Evolutionary conservation across 2,888 invertebrate genomes (phyloP).

Genomic region (Caenorhabditis macrosperma): DNA sequence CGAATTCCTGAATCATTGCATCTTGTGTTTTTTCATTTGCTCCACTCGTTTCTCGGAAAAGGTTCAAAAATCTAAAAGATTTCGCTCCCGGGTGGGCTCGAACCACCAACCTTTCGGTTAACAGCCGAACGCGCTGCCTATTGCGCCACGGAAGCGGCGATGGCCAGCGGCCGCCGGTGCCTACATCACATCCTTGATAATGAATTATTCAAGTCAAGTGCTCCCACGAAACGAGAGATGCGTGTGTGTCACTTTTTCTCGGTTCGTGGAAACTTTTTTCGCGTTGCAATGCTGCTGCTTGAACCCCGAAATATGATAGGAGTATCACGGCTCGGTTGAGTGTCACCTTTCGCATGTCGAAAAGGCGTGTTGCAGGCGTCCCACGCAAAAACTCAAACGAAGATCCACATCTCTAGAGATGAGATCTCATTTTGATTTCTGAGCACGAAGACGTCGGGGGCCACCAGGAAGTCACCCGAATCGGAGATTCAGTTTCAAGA

Average conservation of each 20-base stretch:
- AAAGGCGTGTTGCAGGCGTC: slow-evolving; percentile 12
- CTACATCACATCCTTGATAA: not conserved
- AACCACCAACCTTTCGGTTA: slow-evolving; percentile 80
- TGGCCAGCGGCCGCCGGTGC: not conserved
- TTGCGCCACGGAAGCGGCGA: slow-evolving; percentile 67
- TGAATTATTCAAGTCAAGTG: slow-evolving; percentile 20
- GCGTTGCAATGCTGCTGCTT: not conserved
- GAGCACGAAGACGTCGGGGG: slow-evolving; percentile 13
- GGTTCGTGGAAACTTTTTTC: slow-evolving; percentile 2
- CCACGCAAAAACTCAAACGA: slow-evolving; percentile 10
- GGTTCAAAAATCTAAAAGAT: slow-evolving; percentile 24
- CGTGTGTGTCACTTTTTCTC: slow-evolving; percentile 23
- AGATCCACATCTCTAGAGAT: not conserved
- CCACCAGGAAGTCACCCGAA: not conserved
- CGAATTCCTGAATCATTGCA: not conserved
- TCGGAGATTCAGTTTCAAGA: slow-evolving; percentile 25
- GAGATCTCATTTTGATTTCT: slow-evolving; percentile 17
- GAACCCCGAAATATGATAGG: slow-evolving; percentile 28
- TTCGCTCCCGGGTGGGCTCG: slow-evolving; percentile 76
- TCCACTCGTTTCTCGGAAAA: not conserved
- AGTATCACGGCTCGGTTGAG: slow-evolving; percentile 20
- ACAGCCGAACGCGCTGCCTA: slow-evolving; percentile 79
- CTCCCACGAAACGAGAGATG: not conserved
- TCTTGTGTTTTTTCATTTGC: not conserved
- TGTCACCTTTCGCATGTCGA: slow-evolving; percentile 31